phyloP scores from a whole-genome alignment of 2,888 invertebrate species.

The Limenitis camilla region DNA sequence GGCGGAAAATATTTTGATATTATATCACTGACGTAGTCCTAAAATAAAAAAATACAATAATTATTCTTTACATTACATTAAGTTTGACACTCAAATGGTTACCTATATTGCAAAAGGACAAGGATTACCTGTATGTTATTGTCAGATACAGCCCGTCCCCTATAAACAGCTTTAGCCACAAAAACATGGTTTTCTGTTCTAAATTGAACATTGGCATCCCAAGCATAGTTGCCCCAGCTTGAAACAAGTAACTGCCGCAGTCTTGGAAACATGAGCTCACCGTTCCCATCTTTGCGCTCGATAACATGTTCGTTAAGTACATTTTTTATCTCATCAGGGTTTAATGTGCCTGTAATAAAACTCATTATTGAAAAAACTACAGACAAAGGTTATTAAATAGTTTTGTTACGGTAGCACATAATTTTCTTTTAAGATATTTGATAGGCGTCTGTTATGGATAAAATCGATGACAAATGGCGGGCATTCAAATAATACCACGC shows the following conservation, averaged over 20 bases:
- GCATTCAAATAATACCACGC: no score
- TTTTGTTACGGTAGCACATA: no score
- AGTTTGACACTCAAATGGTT: no score
- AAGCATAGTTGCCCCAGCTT: slow-evolving; percentile 86
- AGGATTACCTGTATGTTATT: slow-evolving; percentile 86
- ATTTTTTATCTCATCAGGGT: slow-evolving; percentile 70
- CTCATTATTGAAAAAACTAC: no score
- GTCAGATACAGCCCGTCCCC: slow-evolving; percentile 81
- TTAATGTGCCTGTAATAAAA: slow-evolving; percentile 51
- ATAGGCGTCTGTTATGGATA: no score
- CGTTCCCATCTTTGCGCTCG: slow-evolving; percentile 72
- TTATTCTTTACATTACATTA: no score
- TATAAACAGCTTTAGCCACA: slow-evolving; percentile 76
- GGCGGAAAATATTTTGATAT: slow-evolving; percentile 84
- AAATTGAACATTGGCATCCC: slow-evolving; percentile 76
- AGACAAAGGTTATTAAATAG: no score
- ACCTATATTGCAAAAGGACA: no score
- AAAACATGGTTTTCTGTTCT: slow-evolving; percentile 81
- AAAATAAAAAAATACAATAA: slow-evolving; percentile 15
- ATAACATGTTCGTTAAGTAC: slow-evolving; percentile 65
- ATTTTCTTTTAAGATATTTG: no score
- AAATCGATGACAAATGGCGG: no score
- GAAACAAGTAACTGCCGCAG: slow-evolving; percentile 79
- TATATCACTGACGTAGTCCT: slow-evolving; percentile 86
- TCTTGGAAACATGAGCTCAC: slow-evolving; percentile 78